Conservation (phyloP, 2,888 invertebrate species). For the Megastigmus dorsalis region DNA sequence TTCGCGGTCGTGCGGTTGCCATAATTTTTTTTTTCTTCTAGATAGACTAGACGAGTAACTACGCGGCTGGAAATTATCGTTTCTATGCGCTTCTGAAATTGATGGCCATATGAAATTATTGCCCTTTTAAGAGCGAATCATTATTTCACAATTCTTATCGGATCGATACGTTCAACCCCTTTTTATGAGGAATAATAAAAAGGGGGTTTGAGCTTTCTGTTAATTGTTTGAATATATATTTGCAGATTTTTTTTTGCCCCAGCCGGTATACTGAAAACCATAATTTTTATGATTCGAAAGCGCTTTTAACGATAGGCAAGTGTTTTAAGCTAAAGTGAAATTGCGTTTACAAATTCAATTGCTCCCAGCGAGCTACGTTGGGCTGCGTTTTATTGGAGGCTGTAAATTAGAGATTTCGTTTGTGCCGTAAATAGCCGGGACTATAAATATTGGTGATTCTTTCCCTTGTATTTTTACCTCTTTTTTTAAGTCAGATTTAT, state of each 20-base stretch:
- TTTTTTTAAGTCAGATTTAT: slow-evolving; percentile 45
- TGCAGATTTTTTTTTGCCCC: not conserved
- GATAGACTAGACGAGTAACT: no score
- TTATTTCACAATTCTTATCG: no score
- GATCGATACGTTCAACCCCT: no score
- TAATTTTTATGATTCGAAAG: slow-evolving; percentile 31
- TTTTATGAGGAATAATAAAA: slow-evolving; percentile 18
- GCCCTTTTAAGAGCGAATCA: no score
- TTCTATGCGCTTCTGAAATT: no score
- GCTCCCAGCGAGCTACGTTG: slow-evolving; percentile 13
- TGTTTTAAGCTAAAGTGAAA: slow-evolving; percentile 44
- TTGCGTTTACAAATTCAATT: slow-evolving; percentile 52
- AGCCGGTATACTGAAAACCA: not conserved
- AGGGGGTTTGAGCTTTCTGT: not conserved
- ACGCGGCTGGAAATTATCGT: no score
- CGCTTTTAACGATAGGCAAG: slow-evolving; percentile 23
- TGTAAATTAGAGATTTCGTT: slow-evolving; percentile 52
- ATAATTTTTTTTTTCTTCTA: no score
- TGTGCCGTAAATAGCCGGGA: slow-evolving; percentile 40
- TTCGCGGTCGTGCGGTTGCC: no score
- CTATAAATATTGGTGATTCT: slow-evolving; percentile 42
- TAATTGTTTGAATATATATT: slow-evolving; percentile 20
- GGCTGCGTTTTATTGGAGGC: slow-evolving; percentile 50
- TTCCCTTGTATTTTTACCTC: no score
- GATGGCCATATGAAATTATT: no score